Evolutionary conservation across 1,140 invertebrate species (phyloP), one percentile per base, ranked within the genome.

Genomic region (Panulirus ornatus): DNA sequence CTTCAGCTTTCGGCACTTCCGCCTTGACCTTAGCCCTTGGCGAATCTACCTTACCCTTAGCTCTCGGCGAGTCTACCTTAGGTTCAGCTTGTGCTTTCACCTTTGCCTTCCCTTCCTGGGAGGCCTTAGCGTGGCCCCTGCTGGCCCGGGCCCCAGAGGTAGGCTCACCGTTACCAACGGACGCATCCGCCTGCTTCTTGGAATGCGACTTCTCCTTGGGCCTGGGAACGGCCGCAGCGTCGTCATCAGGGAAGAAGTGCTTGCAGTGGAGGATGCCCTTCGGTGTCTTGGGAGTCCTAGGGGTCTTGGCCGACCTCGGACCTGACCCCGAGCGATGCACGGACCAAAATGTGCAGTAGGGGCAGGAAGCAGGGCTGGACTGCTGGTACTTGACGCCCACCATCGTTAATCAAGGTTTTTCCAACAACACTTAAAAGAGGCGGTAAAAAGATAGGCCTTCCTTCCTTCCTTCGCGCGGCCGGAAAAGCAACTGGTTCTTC

Each of bases 341-440:
- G 47, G 88, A 89, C 88, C 88, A 89, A 81, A 89, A 89, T 30
- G 88, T 83, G 47, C 88, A 89, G 71, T 89, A 84, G 19, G 42
- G 88, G 38, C 88, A 89, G 14, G 63, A 16, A 40, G 88, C 44
- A 5, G 79, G 88, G 44, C 58, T 70, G 9, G 88, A 47, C 6
- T 89, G 42, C 51, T 89, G 63, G 22, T 75, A 89, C 1, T 36
- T 47, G 22, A 76, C 70, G 2, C 88, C 71, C 22, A 89, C 54
- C 85, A 88, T 83, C 51, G 34, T 79, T n/a, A 47, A n/a, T n/a
- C n/a, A n/a, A n/a, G n/a, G n/a, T n/a, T n/a, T n/a, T n/a, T n/a
- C n/a, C n/a, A n/a, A n/a, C n/a, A n/a, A n/a, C n/a, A n/a, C n/a
- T n/a, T n/a, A n/a, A n/a, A n/a, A n/a, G n/a, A n/a, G n/a, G n/a